These are phyloP conservation scores for Scaptomyza cyrtandrae DNA, from an alignment of 2,888 invertebrate genomes.

Conservation along the genomic window DNA sequence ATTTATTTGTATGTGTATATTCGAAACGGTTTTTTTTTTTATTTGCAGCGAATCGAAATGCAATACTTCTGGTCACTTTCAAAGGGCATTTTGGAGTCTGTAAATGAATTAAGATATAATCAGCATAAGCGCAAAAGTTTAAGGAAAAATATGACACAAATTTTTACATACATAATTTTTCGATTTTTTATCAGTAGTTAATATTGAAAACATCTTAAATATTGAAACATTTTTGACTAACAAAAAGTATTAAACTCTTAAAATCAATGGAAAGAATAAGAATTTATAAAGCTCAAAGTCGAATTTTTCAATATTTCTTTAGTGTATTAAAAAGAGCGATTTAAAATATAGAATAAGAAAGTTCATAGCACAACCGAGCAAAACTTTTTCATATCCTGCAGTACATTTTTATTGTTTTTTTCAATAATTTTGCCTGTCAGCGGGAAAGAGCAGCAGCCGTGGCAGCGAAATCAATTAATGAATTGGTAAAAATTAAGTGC, in stretches of 20 bases:
- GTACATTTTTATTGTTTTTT: constrained; percentile 35
- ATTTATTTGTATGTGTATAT: constrained; percentile 9
- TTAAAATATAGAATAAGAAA: constrained; percentile 1
- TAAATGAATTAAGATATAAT: background rate
- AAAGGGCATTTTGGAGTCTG: background rate
- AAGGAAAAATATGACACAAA: background rate
- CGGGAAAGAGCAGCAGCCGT: constrained; percentile 35
- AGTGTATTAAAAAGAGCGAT: background rate
- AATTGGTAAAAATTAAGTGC: constrained; percentile 81
- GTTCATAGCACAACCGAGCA: background rate
- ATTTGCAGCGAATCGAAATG: constrained; percentile 27
- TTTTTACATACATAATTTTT: no score
- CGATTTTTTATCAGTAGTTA: no score
- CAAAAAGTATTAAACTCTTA: no score
- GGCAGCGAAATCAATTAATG: constrained; percentile 78
- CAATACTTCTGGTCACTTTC: background rate
- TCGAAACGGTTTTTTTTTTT: constrained; percentile 6
- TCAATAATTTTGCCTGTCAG: constrained; percentile 48
- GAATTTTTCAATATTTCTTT: background rate
- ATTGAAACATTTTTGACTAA: no score
- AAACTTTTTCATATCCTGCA: constrained; percentile 8
- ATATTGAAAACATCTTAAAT: no score
- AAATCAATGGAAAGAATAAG: background rate
- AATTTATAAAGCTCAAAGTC: background rate
- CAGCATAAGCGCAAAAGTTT: background rate